Evolutionary conservation across 2,888 invertebrate genomes (phyloP).

Genomic region (Philopedon plagiatum): DNA sequence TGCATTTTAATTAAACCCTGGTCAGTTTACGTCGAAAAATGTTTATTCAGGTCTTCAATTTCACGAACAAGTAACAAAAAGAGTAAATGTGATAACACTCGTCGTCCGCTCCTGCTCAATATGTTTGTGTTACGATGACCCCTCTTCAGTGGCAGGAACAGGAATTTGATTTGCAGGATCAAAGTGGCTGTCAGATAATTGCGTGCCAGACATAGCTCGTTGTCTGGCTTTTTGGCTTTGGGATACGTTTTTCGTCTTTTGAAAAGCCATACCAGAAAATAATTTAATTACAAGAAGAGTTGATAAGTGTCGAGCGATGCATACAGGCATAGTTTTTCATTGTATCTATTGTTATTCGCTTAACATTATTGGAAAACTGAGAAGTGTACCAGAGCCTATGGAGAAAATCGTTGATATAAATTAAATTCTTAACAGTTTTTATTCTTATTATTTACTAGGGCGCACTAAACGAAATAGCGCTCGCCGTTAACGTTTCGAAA

Average conservation of each 20-base stretch:
- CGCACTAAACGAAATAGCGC: no score
- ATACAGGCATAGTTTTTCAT: not conserved
- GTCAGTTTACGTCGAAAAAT: conserved; percentile 32
- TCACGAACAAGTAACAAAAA: conserved; percentile 32
- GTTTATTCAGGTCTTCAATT: conserved; percentile 34
- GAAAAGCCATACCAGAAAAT: conserved; percentile 5
- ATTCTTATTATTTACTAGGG: no score
- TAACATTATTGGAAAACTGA: no score
- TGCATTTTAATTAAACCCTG: conserved; percentile 15
- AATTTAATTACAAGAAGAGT: conserved; percentile 7
- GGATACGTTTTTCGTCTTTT: conserved; percentile 20
- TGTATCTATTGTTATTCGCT: not conserved
- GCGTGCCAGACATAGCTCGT: conserved; percentile 26
- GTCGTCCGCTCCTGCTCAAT: conserved; percentile 26
- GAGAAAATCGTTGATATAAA: no score
- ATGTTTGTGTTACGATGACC: conserved; percentile 37
- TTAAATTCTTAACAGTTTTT: no score
- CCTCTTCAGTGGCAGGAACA: conserved; percentile 30
- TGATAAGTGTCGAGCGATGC: not conserved
- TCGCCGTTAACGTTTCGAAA: no score
- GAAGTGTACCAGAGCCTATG: no score
- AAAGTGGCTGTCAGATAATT: conserved; percentile 31
- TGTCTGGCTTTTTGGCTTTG: conserved; percentile 29
- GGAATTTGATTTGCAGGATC: conserved; percentile 43
- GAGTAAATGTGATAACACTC: conserved; percentile 38